Conservation (phyloP, 2,797 vertebrate genomes). For the Myotis planiceps region DNA sequence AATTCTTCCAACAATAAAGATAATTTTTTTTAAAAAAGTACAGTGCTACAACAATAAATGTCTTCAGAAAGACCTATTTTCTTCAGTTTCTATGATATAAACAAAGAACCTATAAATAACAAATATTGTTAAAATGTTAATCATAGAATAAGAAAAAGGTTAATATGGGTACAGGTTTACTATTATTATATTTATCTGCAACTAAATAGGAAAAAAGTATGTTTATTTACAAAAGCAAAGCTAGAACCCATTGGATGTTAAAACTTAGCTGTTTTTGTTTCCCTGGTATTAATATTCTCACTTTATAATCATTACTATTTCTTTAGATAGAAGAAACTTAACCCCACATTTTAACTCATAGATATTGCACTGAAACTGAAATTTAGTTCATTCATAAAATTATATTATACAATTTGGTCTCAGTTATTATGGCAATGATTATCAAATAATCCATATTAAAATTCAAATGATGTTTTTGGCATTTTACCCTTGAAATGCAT, state of each 20-base stretch:
- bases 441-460: neutral
- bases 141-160: neutral
- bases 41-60: neutral
- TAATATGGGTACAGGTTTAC: neutral
- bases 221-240: neutral
- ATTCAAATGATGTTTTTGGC: neutral
- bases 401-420: neutral
- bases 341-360: neutral
- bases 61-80: neutral
- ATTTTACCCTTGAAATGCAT: neutral
- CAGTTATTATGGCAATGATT: neutral
- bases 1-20: too few relatives aligned
- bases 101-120: neutral
- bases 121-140: neutral
- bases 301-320: neutral
- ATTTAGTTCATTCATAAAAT: neutral
- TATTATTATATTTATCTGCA: neutral
- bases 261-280: neutral
- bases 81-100: neutral
- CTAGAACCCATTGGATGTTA: neutral
- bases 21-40: too few relatives aligned
- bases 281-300: neutral
- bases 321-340: neutral
- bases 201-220: neutral
- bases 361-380: neutral